phyloP scores from a whole-genome alignment of 2,797 vertebrate species.

The Lophotriccus pileatus region DNA sequence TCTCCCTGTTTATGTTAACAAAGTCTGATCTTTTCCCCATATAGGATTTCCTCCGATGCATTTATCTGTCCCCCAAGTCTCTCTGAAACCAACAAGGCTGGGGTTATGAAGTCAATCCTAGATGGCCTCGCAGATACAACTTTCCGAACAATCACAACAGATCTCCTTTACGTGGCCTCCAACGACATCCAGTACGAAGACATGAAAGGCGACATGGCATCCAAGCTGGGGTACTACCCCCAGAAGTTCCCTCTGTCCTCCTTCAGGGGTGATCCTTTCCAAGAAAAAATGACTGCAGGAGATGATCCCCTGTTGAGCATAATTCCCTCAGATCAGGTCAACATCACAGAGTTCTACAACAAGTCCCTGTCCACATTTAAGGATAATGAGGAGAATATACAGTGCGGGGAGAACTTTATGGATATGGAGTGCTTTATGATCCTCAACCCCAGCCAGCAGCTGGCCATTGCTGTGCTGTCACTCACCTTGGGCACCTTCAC shows the following conservation, averaged over 20 bases:
- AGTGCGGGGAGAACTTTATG: conserved; percentile 99
- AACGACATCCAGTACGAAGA: conserved; percentile 93
- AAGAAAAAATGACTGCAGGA: conserved; percentile 88
- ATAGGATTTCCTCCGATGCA: conserved; percentile 61
- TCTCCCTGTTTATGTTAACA: conserved; percentile 28
- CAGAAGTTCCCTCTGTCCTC: conserved; percentile 92
- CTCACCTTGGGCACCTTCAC: conserved; percentile 98
- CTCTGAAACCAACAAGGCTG: conserved; percentile 61
- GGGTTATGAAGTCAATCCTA: conserved; percentile 96
- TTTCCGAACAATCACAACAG: conserved; percentile 98
- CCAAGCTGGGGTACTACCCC: conserved; percentile 82
- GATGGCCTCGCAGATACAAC: conserved; percentile 98
- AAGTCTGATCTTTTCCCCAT: conserved; percentile 59
- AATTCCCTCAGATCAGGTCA: conserved; percentile 87
- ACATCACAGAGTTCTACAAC: conserved; percentile 92
- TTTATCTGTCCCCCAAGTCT: conserved; percentile 34
- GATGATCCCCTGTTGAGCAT: conserved; percentile 87
- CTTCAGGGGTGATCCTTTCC: conserved; percentile 91
- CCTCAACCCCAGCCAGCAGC: conserved; percentile 95
- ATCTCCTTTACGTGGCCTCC: conserved; percentile 91
- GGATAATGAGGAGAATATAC: conserved; percentile 87
- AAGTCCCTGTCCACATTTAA: conserved; percentile 83
- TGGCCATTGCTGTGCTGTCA: conserved; percentile 92
- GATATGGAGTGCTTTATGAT: conserved; percentile 99
- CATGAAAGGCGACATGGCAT: conserved; percentile 78